Base-by-base conservation (phyloP, 2,888 invertebrate species). In the Dolichomitus sp. region DNA sequence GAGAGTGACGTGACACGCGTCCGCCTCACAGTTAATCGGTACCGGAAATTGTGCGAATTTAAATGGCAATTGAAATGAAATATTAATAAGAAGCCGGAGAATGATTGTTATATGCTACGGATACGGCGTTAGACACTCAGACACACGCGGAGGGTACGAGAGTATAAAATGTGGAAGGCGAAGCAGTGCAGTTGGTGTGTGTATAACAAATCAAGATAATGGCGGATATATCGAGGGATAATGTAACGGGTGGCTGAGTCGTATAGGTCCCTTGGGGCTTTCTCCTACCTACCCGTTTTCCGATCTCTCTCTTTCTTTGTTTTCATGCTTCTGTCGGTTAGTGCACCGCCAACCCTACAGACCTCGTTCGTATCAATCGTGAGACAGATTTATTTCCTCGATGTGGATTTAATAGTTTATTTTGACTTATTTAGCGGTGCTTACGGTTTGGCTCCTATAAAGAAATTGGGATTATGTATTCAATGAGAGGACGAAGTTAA, bases 191-290 rank as follows among this genome's bases (percentile, higher is more conserved):
- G 54, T 52, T 19, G 52, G 12, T 57, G 33, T 72, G 70, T 72
- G n/a, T 59, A 59, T 19, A 72, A 90, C 91, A 93, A 93, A 92
- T 93, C 93, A 93, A 91, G 92, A 90, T 92, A 93, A 92, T 93
- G 91, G 91, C 83, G 87, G 88, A 92, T 92, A 92, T 91, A 92
- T 92, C 91, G 92, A 88, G 88, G 88, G 66, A 63, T 90, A 91
- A 91, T 90, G 90, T 89, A 91, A 92, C 90, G 90, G 88, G 88
- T 90, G 89, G 88, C 88, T 88, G 90, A 88, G 89, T 91, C 88
- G 88, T 87, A 89, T 87, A 87, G 89, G 85, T 89, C 92, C 90
- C 91, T 48, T 11, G 90, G 87, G 92, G 79, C 81, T 87, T 86
- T 83, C 81, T 59, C 68, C 77, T 83, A 80, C 74, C 72, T 61